A percentile compares a stretch with the other conserved stretches of the same genome.
phyloP scores from a whole-genome alignment of 2,797 vertebrate species.

The Acomys russatus region DNA sequence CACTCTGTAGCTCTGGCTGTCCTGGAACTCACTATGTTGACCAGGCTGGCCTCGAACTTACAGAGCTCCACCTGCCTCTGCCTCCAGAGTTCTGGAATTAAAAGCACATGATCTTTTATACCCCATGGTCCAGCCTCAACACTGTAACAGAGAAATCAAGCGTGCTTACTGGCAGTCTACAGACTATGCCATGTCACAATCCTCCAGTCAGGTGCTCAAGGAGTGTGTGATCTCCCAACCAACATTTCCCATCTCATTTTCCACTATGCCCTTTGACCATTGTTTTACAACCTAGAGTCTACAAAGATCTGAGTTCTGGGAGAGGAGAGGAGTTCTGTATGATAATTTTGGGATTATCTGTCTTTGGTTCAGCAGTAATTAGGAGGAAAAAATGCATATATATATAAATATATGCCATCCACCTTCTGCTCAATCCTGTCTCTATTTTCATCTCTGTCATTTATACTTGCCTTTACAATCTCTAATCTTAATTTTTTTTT shows the following conservation, averaged over 20 bases:
- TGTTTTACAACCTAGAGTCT: not conserved
- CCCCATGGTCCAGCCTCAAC: not conserved
- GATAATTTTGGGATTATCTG: not conserved
- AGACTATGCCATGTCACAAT: no score
- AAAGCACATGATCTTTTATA: not conserved
- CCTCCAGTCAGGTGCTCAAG: not conserved
- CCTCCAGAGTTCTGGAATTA: not conserved
- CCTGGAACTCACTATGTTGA: not conserved
- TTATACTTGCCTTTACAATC: not conserved
- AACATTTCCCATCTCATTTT: not conserved
- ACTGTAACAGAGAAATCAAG: not conserved
- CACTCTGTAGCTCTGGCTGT: not conserved
- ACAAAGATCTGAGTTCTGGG: not conserved
- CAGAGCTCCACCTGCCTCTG: not conserved
- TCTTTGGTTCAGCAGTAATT: slow-evolving; percentile 15
- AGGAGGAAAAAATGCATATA: not conserved
- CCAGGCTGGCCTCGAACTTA: not conserved
- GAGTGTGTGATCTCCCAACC: not conserved
- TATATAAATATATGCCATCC: not conserved
- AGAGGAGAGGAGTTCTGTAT: not conserved
- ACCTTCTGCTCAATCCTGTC: slow-evolving; percentile 3
- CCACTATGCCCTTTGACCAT: not conserved
- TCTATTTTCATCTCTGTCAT: not conserved
- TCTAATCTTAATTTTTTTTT: not conserved
- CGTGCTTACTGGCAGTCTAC: not conserved